Evolutionary conservation across 2,797 vertebrate genomes (phyloP), one percentile per base, ranked within the genome.

Genomic region (Dipus sagitta): DNA sequence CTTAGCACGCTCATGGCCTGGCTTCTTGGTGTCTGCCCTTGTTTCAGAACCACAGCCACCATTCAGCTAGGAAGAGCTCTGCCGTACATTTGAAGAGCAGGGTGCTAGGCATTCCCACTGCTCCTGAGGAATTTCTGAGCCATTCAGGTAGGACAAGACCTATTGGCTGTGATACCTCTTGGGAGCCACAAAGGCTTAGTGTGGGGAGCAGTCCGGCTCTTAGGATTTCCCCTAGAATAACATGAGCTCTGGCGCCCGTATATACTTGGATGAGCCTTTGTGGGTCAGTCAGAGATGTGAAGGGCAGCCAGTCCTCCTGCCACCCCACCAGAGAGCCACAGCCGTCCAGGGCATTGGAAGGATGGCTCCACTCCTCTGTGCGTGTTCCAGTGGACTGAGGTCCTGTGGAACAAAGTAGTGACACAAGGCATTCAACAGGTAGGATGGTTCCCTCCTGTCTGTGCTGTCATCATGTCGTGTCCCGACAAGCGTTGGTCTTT

Each of bases 401-500:
- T 2, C 70, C 52, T 9, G 1, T 64, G 17, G 30, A 15, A 20
- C 15, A 7, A 21, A 84, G 20, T 23, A 4, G 67, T 20, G n/a
- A 68, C 0, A 1, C 42, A 28, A 23, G 54, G n/a, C 1, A 0
- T 11, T 34, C 2, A 10, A 6, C 28, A 58, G 72, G 7, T 6
- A 15, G 30, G 21, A 18, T 54, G 47, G 26, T 30, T 38, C 47
- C 21, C 21, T 70, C 20, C 54, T 58, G 54, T 17, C 54, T 14
- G 54, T 17, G 54, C 54, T 7, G 47, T 54, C 26, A 30, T 15
- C 32, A 3, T 13, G 3, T n/a, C 47, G 52, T 52, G 24, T n/a
- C 38, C 76, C 11, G 5, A 10, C 79, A n/a, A 24, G 24, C 0
- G 0, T 12, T 74, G 80, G 38, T 38, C 58, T 72, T 83, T 7